These are phyloP conservation scores for Philopedon plagiatum DNA, from an alignment of 2,888 invertebrate genomes.

Conservation along the genomic window DNA sequence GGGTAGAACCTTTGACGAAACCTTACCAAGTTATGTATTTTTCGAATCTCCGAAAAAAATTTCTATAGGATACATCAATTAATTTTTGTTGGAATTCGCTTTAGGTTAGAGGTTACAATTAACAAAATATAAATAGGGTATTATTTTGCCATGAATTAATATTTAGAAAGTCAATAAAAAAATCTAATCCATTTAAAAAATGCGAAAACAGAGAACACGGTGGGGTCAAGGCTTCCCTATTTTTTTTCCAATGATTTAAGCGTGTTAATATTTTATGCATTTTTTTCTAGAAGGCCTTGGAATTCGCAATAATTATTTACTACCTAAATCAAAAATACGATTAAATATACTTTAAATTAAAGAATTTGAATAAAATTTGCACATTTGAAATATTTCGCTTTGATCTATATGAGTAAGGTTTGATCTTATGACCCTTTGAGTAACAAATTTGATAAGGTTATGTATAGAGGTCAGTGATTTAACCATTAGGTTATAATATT, in stretches of 20 bases:
- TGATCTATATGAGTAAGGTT: constrained; percentile 14
- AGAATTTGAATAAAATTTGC: constrained; percentile 29
- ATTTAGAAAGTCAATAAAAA: too few species aligned
- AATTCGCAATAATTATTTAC: constrained; percentile 23
- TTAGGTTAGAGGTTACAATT: too few species aligned
- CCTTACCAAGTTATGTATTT: too few species aligned
- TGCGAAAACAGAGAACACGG: too few species aligned
- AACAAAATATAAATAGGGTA: too few species aligned
- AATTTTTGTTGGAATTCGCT: too few species aligned
- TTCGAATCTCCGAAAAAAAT: too few species aligned
- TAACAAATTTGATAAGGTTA: constrained; percentile 3
- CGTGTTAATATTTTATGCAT: constrained; percentile 22
- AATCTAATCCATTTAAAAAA: too few species aligned
- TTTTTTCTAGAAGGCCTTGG: constrained; percentile 26
- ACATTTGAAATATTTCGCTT: constrained; percentile 7
- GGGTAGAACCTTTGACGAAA: too few species aligned
- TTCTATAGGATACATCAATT: too few species aligned
- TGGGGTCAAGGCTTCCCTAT: not conserved
- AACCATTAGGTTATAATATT: too few species aligned
- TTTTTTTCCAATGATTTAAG: not conserved
- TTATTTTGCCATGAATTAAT: too few species aligned
- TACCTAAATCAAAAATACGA: constrained; percentile 4
- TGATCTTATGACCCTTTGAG: constrained; percentile 19
- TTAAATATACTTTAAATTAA: constrained; percentile 19
- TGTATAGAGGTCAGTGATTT: not conserved